Conservation (phyloP, 35 echinoderm and acorn worm genomes). For the Apostichopus parvimensis region DNA sequence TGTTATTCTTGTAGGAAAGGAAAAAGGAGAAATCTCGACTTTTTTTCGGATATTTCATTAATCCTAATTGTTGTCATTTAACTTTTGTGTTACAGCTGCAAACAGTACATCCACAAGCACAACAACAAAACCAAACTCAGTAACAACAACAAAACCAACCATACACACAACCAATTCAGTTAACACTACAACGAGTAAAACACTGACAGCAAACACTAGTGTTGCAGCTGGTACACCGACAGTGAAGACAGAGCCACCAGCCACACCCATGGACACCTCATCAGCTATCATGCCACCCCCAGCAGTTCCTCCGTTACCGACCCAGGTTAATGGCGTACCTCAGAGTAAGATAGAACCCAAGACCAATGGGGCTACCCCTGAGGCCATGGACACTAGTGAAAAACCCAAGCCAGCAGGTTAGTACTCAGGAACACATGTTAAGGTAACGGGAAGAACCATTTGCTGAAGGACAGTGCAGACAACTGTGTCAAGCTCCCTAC, state of each 20-base stretch:
- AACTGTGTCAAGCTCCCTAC: too few species aligned
- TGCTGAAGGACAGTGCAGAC: too few species aligned
- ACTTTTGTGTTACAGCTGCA: background rate
- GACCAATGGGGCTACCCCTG: slow-evolving; percentile 13
- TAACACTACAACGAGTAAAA: background rate
- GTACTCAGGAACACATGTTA: background rate
- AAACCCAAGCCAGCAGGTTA: background rate
- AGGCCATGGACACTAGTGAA: slow-evolving; percentile 41
- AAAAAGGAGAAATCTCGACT: too few species aligned
- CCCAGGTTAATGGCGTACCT: slow-evolving; percentile 37
- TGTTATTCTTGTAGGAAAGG: too few species aligned
- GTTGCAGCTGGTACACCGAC: background rate
- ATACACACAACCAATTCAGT: slow-evolving; percentile 12
- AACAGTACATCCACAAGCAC: slow-evolving; percentile 24
- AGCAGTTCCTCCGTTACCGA: background rate
- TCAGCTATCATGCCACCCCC: background rate
- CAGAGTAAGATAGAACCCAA: background rate
- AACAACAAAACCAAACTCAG: background rate
- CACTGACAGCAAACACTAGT: slow-evolving; percentile 1
- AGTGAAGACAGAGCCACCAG: background rate
- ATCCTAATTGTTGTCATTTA: too few species aligned
- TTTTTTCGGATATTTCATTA: too few species aligned
- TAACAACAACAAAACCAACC: background rate
- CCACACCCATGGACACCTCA: slow-evolving; percentile 53
- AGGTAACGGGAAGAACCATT: background rate